Evolutionary conservation across 1,140 invertebrate genomes (phyloP), one percentile per base, ranked within the genome.

Genomic region (Drosophila nikananu): DNA sequence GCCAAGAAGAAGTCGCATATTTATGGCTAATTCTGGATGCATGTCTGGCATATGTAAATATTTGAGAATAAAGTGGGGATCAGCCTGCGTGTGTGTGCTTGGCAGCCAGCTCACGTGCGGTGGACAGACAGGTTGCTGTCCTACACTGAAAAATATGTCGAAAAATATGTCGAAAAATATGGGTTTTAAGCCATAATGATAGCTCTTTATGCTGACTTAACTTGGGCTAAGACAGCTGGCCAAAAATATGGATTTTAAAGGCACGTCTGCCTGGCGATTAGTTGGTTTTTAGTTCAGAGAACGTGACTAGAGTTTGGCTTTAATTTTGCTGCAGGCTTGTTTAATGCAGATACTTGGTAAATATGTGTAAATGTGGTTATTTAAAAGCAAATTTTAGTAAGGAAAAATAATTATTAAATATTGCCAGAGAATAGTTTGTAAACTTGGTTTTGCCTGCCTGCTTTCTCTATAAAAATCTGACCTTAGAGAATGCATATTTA

Each of bases 11-110:
- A 30, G 30, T 49, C 54, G 70, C 37, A 73, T 74, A 86, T 84
- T 86, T 81, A 84, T 84, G 82, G 63, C 44, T 63, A 79, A 86
- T 86, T 86, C 78, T 75, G 37, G 51, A 62, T 64, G 74, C 82
- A 81, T 86, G 82, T 44, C 72, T 66, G 58, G 82, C 82, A 86
- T 86, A 79, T 78, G 73, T 73, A 86, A 86, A 66, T 63, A 64
- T 63, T 37, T 39, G n/a, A 66, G 21, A 12, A 44, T 10, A 41
- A 17, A 23, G 25, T 51, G 27, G 49, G 49, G 15, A 48, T 57
- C 67, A 57, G 64, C 12, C 41, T 19, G 27, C 7, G 7, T 21
- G 27, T 27, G 7, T 21, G 30, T 30, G 10, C 12, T 82, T 62
- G 46, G 30, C 32, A 84, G 51, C 39, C 60, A 12, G 1, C 67